A percentile compares a stretch with the other conserved stretches of the same genome.
Conservation (phyloP, 2,113 vertebrate species). For the Mugil cephalus region DNA sequence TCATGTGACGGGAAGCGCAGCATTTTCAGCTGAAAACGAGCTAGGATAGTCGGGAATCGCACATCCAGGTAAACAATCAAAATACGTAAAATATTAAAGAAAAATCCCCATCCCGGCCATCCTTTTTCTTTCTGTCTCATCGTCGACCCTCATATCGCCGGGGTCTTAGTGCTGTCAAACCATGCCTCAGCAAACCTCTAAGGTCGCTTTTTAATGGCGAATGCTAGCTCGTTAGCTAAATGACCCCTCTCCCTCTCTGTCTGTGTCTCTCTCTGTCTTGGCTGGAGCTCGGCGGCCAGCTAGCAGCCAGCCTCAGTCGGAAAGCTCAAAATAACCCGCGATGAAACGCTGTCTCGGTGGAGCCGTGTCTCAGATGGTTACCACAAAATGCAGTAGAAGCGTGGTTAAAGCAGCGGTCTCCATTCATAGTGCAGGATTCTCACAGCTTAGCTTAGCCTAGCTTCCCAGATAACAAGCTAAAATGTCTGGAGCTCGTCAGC, state of each 20-base stretch:
- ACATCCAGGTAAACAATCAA: conserved; percentile 86
- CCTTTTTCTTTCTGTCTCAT: conserved; percentile 36
- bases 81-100: conserved; percentile 70
- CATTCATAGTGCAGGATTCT: conserved; percentile 48
- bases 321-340: conserved; percentile 58
- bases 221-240: conserved; percentile 81
- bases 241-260: too few relatives aligned
- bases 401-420: background rate
- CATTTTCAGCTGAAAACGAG: conserved; percentile 83
- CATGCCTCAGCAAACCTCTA: conserved; percentile 33
- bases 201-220: conserved; percentile 70
- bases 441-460: conserved; percentile 15
- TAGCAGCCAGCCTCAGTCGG: conserved; percentile 69
- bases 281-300: conserved; percentile 79
- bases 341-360: conserved; percentile 8
- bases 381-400: background rate
- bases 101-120: conserved; percentile 32
- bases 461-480: conserved; percentile 20
- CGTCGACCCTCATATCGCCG: conserved; percentile 45
- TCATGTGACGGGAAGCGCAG: conserved; percentile 84
- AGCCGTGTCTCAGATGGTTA: background rate
- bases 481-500: background rate
- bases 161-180: conserved; percentile 28
- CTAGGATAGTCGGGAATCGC: conserved; percentile 87
- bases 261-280: conserved; percentile 76